Conservation (phyloP, 2,113 vertebrate genomes). For the Gasterosteus nipponicus region DNA sequence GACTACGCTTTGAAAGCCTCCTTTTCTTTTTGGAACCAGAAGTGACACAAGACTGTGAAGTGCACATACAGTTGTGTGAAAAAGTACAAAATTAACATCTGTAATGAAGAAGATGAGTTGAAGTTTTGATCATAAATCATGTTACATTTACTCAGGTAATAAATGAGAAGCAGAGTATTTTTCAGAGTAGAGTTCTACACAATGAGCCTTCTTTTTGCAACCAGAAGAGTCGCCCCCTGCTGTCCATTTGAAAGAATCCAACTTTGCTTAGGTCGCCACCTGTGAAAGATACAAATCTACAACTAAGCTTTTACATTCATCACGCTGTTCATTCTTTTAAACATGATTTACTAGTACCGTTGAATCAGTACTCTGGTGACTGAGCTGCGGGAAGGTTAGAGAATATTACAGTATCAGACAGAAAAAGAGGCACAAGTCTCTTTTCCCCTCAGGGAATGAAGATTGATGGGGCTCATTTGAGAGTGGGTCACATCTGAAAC, state of each 20-base stretch:
- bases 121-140: not conserved
- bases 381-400: constrained; percentile 31
- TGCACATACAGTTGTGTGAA: no score
- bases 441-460: constrained; percentile 50
- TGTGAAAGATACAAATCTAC: not conserved
- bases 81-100: not conserved
- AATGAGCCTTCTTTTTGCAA: not conserved
- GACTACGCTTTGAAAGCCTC: not conserved
- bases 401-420: constrained; percentile 41
- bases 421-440: constrained; percentile 37
- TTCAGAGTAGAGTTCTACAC: not conserved
- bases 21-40: not conserved
- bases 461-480: constrained; percentile 70
- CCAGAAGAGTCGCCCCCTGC: not conserved
- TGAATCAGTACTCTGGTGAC: constrained; percentile 48
- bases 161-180: not conserved
- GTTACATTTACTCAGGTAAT: not conserved
- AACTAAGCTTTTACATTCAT: not conserved
- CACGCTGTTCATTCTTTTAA: constrained; percentile 3
- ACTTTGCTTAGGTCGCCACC: not conserved
- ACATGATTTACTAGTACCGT: constrained; percentile 1
- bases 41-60: not conserved
- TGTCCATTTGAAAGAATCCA: not conserved
- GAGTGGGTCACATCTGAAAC: constrained; percentile 62
- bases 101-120: not conserved